Conservation (phyloP, 2,888 invertebrate species). For the Mesorhabditis spiculigera region DNA sequence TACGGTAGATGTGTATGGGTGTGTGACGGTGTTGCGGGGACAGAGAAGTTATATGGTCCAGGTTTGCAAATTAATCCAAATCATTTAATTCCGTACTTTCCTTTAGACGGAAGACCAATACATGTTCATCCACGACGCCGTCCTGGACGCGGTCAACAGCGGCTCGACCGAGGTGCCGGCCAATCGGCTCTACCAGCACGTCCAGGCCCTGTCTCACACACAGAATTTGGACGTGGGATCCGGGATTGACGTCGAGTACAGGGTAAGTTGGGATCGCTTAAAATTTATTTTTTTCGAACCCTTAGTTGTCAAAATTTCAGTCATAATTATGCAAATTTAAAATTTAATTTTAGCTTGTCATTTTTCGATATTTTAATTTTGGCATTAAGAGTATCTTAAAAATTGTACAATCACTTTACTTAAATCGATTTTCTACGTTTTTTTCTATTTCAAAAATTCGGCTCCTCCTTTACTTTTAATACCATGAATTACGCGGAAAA, state of each 20-base stretch:
- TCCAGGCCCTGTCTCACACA: conserved; percentile 89
- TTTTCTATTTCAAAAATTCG: no score
- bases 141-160: conserved; percentile 92
- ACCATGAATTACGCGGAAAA: no score
- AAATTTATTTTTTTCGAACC: no score
- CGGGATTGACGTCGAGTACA: conserved; percentile 34
- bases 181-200: conserved; percentile 85
- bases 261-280: conserved; percentile 8
- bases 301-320: no score
- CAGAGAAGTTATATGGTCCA: conserved; percentile 99
- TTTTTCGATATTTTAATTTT: no score
- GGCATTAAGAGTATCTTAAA: no score
- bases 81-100: background rate
- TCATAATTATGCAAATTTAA: no score
- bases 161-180: conserved; percentile 89
- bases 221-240: conserved; percentile 69
- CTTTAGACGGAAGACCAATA: conserved; percentile 69
- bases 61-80: conserved; percentile 25
- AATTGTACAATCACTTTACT: no score
- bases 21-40: conserved; percentile 92
- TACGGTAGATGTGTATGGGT: conserved; percentile 96
- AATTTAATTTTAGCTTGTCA: no score
- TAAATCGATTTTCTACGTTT: no score
- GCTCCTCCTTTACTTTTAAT: no score
- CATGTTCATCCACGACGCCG: conserved; percentile 96